Evolutionary conservation across 2,113 vertebrate genomes (phyloP).

Genomic region (Plotosus lineatus): DNA sequence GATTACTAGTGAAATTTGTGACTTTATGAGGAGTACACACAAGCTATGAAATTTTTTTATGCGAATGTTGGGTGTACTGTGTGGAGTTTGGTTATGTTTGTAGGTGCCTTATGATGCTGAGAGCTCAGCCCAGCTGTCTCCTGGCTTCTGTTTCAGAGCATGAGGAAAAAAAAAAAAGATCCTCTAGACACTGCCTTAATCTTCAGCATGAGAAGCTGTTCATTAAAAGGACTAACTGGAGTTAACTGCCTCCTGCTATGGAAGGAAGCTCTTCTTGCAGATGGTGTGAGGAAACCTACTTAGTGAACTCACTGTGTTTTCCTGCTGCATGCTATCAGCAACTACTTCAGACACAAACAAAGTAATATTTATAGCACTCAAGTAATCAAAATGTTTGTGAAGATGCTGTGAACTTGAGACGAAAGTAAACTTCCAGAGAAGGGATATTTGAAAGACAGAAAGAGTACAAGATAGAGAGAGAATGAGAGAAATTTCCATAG

Average conservation of each 20-base stretch:
- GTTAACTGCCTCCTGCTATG: conserved; percentile 59
- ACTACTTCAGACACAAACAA: conserved; percentile 22
- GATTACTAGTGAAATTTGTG: conserved; percentile 15
- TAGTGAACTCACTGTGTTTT: conserved; percentile 13
- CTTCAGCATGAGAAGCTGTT: conserved; percentile 65
- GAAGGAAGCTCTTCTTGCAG: conserved; percentile 64
- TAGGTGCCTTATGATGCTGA: background rate
- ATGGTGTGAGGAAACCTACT: conserved; percentile 58
- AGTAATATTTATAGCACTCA: conserved; percentile 22
- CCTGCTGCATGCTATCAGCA: conserved; percentile 9
- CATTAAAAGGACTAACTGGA: conserved; percentile 67
- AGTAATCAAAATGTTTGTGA: conserved; percentile 23
- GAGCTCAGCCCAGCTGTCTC: conserved; percentile 50
- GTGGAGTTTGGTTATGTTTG: background rate
- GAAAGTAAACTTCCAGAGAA: conserved; percentile 17
- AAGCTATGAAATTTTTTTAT: background rate
- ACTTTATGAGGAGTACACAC: background rate
- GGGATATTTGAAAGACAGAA: conserved; percentile 16
- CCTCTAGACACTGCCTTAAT: conserved; percentile 68
- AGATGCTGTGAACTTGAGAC: background rate
- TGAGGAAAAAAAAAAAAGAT: conserved; percentile 55
- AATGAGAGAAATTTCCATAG: background rate
- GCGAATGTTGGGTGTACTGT: background rate
- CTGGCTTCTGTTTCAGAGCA: conserved; percentile 55
- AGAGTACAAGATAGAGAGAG: background rate